Conservation (phyloP, 2,113 vertebrate species). For the Myiopsitta monachus region DNA sequence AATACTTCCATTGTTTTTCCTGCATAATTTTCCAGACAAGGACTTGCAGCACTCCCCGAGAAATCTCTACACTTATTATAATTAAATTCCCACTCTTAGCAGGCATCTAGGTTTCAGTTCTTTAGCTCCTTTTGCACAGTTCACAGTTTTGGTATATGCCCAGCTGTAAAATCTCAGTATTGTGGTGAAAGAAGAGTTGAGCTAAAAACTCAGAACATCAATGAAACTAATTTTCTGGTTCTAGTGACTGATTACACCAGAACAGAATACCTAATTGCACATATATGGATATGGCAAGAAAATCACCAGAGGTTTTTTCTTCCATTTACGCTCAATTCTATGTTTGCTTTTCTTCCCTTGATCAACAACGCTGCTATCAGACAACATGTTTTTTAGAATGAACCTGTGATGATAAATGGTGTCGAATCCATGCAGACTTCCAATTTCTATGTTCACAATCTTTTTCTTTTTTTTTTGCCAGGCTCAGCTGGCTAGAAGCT, state of each 20-base stretch:
- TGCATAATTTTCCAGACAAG: background rate
- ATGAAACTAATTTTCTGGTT: background rate
- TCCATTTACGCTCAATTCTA: background rate
- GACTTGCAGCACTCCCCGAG: background rate
- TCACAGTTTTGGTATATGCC: background rate
- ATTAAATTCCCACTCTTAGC: background rate
- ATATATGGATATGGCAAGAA: background rate
- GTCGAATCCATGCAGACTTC: background rate
- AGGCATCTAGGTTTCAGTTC: background rate
- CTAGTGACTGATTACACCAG: background rate
- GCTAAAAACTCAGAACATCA: background rate
- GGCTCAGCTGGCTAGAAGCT: background rate
- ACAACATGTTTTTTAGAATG: background rate
- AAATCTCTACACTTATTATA: background rate
- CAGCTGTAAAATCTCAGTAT: background rate
- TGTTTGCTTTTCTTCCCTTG: background rate
- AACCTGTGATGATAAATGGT: background rate
- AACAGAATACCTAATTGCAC: background rate
- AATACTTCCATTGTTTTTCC: background rate
- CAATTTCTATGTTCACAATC: background rate
- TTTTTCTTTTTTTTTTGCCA: background rate
- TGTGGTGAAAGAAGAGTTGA: background rate
- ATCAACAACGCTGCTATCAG: background rate
- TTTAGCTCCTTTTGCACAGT: background rate
- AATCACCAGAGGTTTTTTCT: background rate